A percentile compares a stretch with the other conserved stretches of the same genome.
Conservation (phyloP, 1,140 invertebrate genomes). For the Pogonomyrmex californicus region DNA sequence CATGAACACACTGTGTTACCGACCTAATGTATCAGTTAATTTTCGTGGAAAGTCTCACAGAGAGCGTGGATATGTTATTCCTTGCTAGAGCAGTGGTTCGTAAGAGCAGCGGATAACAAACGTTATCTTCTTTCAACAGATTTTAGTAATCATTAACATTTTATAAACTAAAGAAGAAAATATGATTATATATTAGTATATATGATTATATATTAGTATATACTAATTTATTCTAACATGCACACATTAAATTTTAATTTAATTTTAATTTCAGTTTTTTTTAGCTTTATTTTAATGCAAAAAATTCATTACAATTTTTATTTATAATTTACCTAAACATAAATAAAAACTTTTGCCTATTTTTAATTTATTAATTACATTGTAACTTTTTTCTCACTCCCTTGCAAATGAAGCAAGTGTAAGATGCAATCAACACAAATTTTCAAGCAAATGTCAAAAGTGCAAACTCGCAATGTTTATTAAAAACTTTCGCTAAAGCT, state of each 20-base stretch:
- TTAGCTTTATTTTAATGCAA: background rate
- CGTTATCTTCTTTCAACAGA: background rate
- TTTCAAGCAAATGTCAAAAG: background rate
- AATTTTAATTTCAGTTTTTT: background rate
- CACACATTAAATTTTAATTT: background rate
- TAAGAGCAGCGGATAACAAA: background rate
- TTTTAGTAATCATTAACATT: background rate
- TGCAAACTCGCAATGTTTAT: background rate
- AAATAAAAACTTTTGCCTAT: background rate
- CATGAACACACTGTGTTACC: constrained; percentile 11
- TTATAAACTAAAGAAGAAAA: background rate
- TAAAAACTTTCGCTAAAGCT: background rate
- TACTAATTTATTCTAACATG: background rate
- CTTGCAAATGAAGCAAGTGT: background rate
- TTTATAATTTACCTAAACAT: background rate
- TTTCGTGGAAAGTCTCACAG: constrained; percentile 3
- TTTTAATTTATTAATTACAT: background rate
- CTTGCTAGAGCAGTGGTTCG: background rate
- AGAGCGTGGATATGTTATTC: constrained; percentile 41
- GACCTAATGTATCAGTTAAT: constrained; percentile 6
- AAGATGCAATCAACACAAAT: background rate
- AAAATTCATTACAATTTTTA: background rate
- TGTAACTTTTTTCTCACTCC: background rate
- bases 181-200: background rate
- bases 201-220: too few relatives aligned